phyloP scores from a whole-genome alignment of 2,113 vertebrate genomes.

The Mus musculus region GRCm39 chr1:191400001-191400500 shows the following conservation, averaged over 20 bases:
- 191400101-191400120: neutral
- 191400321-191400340: neutral
- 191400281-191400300: slow-evolving; percentile 17
- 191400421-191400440: neutral
- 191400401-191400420: neutral
- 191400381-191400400: neutral
- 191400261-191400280: neutral
- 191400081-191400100: neutral
- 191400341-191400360: neutral
- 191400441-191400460: neutral
- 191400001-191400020: neutral
- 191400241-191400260: slow-evolving; percentile 22
- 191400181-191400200: neutral
- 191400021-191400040: neutral
- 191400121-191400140: neutral
- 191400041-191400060: neutral
- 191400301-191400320: neutral
- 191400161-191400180: neutral
- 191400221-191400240: neutral
- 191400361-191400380: neutral
- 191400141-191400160: no score
- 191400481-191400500: neutral
- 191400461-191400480: neutral
- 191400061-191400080: neutral
- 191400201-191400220: neutral